A percentile compares a stretch with the other conserved stretches of the same genome.
Evolutionary conservation across 92 coral and sea anemone species (phyloP).

Genomic region (Heteractis magnifica): DNA sequence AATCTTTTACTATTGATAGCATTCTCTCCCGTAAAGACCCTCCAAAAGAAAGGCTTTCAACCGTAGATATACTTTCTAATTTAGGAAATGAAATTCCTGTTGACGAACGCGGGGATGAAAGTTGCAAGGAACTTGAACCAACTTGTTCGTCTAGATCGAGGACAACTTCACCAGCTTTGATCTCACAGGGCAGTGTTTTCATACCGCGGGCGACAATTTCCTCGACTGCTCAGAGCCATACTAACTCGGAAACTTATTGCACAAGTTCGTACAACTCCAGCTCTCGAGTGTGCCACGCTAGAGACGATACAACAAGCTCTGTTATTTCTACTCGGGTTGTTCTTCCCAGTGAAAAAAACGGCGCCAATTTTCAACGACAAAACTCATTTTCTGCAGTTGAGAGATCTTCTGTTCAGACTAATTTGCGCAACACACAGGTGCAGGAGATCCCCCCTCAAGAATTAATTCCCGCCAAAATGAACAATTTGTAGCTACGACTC

Average conservation of each 20-base stretch:
- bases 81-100: conserved; percentile 36
- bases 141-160: neutral
- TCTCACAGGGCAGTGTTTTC: neutral
- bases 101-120: conserved; percentile 2
- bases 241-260: neutral
- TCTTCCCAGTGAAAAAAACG: neutral
- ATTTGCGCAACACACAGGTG: neutral
- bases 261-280: neutral
- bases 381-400: too few relatives aligned
- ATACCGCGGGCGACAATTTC: neutral
- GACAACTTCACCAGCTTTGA: neutral
- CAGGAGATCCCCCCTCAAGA: neutral
- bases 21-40: conserved; percentile 74
- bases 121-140: neutral
- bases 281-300: neutral
- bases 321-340: neutral
- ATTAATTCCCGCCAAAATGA: conserved; percentile 1
- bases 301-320: neutral
- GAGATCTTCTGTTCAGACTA: neutral
- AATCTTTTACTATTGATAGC: conserved; percentile 75
- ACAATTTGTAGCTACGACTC: neutral
- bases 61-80: conserved; percentile 19
- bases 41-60: conserved; percentile 25
- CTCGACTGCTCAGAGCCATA: neutral
- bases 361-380: too few relatives aligned